Evolutionary conservation across 2,888 invertebrate species (phyloP).

Genomic region (Oithona nana): DNA sequence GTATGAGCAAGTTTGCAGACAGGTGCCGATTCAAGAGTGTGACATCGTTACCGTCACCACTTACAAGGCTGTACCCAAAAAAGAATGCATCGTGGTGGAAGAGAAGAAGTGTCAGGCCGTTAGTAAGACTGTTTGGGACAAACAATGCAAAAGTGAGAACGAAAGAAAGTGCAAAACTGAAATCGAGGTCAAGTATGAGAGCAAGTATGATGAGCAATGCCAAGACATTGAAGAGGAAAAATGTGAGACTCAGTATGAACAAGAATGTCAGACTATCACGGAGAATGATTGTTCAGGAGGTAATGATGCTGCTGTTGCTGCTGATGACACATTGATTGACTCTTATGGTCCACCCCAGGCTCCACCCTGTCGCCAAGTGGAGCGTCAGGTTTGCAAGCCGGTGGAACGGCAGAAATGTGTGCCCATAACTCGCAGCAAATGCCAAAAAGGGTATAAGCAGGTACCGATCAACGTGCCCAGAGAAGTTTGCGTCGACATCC

Average conservation of each 20-base stretch:
- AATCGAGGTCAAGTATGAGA: background rate
- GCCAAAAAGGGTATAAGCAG: conserved; percentile 1
- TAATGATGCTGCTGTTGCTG: background rate
- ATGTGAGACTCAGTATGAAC: conserved; percentile 9
- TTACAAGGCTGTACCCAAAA: background rate
- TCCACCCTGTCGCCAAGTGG: conserved; percentile 2
- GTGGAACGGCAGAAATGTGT: conserved; percentile 2
- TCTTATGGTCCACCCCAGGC: conserved; percentile 9
- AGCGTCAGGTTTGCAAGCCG: background rate
- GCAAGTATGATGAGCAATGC: conserved; percentile 8
- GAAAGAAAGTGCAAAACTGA: conserved; percentile 1
- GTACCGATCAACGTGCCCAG: conserved; percentile 4
- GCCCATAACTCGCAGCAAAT: background rate
- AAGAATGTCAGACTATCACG: background rate
- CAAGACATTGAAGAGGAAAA: conserved; percentile 3
- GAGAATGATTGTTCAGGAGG: background rate
- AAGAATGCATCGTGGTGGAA: conserved; percentile 8
- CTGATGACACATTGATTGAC: background rate
- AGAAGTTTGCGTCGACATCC: conserved; percentile 5
- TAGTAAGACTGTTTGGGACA: conserved; percentile 5
- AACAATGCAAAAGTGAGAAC: conserved; percentile 3
- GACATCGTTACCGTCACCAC: conserved; percentile 1
- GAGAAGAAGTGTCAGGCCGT: conserved; percentile 13
- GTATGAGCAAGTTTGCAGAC: conserved; percentile 2
- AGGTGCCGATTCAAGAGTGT: background rate